Evolutionary conservation across 2,113 vertebrate genomes (phyloP), one percentile per base, ranked within the genome.

Genomic region (Petroica traversi): DNA sequence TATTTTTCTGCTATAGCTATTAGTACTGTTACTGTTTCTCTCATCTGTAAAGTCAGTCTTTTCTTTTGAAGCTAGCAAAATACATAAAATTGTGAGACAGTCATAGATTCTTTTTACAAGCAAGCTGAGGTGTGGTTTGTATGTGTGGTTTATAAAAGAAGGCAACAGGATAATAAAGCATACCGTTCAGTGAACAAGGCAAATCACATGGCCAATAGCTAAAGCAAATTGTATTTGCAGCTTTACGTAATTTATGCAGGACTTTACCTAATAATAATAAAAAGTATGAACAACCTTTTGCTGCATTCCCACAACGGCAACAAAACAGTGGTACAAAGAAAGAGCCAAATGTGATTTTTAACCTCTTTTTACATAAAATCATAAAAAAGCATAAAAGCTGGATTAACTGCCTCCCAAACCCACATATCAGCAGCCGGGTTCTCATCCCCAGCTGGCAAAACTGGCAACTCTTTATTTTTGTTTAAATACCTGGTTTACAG

Each of bases 391-490:
- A 98, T 98, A 98, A 98, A 98, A 97, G 96, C 98, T 97, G 97
- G 97, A 98, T 98, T 98, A 98, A 98, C 97, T 97, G 97, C 97
- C 96, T 98, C 95, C 95, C 22, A 95, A 98, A 98, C 97, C 97
- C 97, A 1, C 97, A 55, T 97, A 97, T 98, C 94, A 98, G 96
- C 98, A 98, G 98, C 97, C 97, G 97, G 97, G 98, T 98, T 98
- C 97, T 98, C 98, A 97, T 98, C 95, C 98, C 98, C 98, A 98
- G 98, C 98, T 98, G 98, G 97, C 97, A 98, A 97, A 98, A 97
- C 98, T 98, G 98, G 97, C 98, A 98, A 97, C 95, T 97, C 97
- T 97, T 98, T 98, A 98, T 97, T 98, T 98, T 96, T 98, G 97
- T 97, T 98, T 98, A 98, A 98, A 98, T 98, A 98, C 96, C 97